phyloP scores from a whole-genome alignment of 2,113 vertebrate species.

The Cyprinodon variegatus region DNA sequence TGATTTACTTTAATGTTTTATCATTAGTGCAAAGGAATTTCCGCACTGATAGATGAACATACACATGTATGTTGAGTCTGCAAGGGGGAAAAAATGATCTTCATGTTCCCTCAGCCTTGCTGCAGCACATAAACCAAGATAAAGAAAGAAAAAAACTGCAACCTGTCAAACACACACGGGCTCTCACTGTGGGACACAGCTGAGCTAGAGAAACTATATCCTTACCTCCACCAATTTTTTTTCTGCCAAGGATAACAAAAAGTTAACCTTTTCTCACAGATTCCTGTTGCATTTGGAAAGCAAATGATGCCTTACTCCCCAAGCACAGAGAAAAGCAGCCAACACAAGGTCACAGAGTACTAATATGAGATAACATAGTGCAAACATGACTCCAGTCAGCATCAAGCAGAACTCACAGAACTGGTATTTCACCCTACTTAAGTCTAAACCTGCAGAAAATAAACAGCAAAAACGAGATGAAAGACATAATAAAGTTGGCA shows the following conservation, averaged over 20 bases:
- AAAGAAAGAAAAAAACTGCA: constrained; percentile 50
- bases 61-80: background rate
- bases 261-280: constrained; percentile 30
- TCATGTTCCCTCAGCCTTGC: constrained; percentile 37
- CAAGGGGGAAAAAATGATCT: constrained; percentile 19
- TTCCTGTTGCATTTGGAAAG: constrained; percentile 18
- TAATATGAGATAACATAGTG: constrained; percentile 43
- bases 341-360: constrained; percentile 46
- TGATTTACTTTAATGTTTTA: background rate
- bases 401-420: constrained; percentile 8
- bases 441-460: constrained; percentile 9
- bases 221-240: constrained; percentile 44
- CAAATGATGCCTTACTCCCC: constrained; percentile 32
- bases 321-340: constrained; percentile 29
- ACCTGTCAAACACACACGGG: constrained; percentile 40
- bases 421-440: constrained; percentile 28
- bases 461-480: constrained; percentile 9
- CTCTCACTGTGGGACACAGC: constrained; percentile 51
- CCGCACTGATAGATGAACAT: background rate
- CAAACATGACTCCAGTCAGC: constrained; percentile 22
- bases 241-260: constrained; percentile 33
- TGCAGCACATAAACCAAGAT: constrained; percentile 51
- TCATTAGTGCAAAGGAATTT: background rate
- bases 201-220: constrained; percentile 60
- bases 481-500: constrained; percentile 11